Evolutionary conservation across 2,797 vertebrate genomes (phyloP).

Genomic region (Enteromius radiatus): DNA sequence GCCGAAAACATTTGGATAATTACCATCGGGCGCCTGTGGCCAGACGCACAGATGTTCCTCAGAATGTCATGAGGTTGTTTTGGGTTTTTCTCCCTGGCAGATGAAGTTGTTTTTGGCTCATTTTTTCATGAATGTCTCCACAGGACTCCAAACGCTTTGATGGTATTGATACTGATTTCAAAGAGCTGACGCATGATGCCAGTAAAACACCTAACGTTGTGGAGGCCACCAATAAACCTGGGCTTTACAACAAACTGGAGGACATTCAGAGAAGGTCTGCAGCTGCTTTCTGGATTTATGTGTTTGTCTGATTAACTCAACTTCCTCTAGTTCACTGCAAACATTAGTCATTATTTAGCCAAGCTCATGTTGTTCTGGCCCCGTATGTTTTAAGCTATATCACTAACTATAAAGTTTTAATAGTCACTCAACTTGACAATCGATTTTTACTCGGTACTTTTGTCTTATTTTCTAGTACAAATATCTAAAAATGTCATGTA

Average conservation of each 20-base stretch:
- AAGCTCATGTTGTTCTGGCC: not conserved
- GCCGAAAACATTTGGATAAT: constrained; percentile 46
- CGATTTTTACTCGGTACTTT: not conserved
- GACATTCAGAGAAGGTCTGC: constrained; percentile 86
- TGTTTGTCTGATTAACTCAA: constrained; percentile 69
- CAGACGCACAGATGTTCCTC: constrained; percentile 71
- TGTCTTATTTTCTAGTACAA: not conserved
- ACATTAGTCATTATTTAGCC: not conserved
- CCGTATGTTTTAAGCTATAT: not conserved
- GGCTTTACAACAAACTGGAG: constrained; percentile 87
- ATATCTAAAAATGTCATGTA: accelerated
- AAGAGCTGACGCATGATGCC: constrained; percentile 80
- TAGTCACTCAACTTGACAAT: not conserved
- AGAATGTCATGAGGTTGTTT: constrained; percentile 64
- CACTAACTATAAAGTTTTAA: not conserved
- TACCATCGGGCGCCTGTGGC: constrained; percentile 45
- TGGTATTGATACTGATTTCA: constrained; percentile 91
- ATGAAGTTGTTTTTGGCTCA: constrained; percentile 51
- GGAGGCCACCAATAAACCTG: constrained; percentile 88
- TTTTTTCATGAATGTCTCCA: constrained; percentile 63
- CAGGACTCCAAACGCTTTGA: constrained; percentile 92
- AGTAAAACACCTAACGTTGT: constrained; percentile 89
- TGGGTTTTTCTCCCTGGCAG: constrained; percentile 48
- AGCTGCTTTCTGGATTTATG: constrained; percentile 82
- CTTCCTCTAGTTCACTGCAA: not conserved